These are phyloP conservation scores for Ceuthmochares aereus DNA, from an alignment of 2,113 vertebrate species.

Conservation along the genomic window DNA sequence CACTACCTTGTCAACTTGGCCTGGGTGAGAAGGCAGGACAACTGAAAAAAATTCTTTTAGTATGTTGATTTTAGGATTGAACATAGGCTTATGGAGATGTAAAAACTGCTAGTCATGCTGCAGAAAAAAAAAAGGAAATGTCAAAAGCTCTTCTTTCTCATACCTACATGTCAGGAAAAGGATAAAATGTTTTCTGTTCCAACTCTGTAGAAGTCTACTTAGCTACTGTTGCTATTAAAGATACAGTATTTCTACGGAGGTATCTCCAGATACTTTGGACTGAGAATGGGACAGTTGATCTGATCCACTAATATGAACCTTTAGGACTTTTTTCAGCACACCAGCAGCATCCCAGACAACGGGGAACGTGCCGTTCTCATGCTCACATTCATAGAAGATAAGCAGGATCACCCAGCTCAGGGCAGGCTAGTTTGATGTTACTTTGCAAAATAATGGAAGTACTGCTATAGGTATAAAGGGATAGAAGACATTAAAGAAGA, in stretches of 20 bases:
- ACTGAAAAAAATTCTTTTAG: neutral
- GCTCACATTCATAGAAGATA: neutral
- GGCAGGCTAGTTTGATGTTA: neutral
- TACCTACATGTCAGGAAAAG: neutral
- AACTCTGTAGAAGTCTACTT: neutral
- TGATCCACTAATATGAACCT: rapidly evolving
- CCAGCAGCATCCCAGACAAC: neutral
- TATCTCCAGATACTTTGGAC: neutral
- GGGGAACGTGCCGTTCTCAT: neutral
- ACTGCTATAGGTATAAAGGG: neutral
- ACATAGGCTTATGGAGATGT: neutral
- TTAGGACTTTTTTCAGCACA: neutral
- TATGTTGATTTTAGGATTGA: neutral
- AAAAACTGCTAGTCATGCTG: neutral
- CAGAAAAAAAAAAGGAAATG: neutral
- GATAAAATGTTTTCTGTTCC: neutral
- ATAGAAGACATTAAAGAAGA: neutral
- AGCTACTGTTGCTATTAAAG: neutral
- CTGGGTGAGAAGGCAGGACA: neutral
- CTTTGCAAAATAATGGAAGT: constrained; percentile 20
- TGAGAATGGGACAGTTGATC: neutral
- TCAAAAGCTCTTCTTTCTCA: neutral
- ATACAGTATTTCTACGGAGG: neutral
- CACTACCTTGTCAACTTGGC: neutral
- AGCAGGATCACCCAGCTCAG: neutral